Evolutionary conservation across 1,140 invertebrate genomes (phyloP), one percentile per base, ranked within the genome.

Genomic region (Antheraea mylitta): DNA sequence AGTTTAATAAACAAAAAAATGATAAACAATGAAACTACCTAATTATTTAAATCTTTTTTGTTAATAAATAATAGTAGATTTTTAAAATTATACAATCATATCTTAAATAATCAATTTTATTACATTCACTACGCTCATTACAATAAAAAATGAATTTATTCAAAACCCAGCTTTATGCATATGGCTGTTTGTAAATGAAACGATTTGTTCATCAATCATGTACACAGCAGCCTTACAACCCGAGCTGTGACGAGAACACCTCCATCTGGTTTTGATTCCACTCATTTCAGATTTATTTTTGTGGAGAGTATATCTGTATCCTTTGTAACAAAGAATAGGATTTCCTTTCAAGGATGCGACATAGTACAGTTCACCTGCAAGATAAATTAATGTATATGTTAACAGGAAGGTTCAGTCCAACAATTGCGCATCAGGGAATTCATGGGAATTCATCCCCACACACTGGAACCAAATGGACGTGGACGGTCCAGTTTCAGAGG

Each of bases 151-250:
- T 16, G 11, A 42, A 42, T 53, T 53, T 13, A 53, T 53, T 53
- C 45, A 53, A 10, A 53, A 13, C 45, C 4, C 13, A 53, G 45
- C 45, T 2, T 53, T 13, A 53, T 53, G 37, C n/a, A 1, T 10
- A 18, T 64, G 30, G 18, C 13, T 64, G 30, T 42, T 19, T 22
- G 19, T 64, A 16, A 64, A 42, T 11, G 37, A n/a, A 18, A 64
- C 59, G 8, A 61, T 61, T 61, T 61, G 59, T 13, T 13, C 59
- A 18, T 61, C 59, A 8, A 61, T 13, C 30, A 61, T 61, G 10
- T 11, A 13, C 10, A 64, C 16, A 18, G 30, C 30, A 8, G 64
- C 64, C 10, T 19, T 45, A 18, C 64, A 65, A n/a, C 38, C 64
- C 9, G 7, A 7, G 18, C n/a, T 65, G 10, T 65, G 64, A 19